Evolutionary conservation across 1,140 invertebrate genomes (phyloP).

Genomic region (Penaeus indicus): DNA sequence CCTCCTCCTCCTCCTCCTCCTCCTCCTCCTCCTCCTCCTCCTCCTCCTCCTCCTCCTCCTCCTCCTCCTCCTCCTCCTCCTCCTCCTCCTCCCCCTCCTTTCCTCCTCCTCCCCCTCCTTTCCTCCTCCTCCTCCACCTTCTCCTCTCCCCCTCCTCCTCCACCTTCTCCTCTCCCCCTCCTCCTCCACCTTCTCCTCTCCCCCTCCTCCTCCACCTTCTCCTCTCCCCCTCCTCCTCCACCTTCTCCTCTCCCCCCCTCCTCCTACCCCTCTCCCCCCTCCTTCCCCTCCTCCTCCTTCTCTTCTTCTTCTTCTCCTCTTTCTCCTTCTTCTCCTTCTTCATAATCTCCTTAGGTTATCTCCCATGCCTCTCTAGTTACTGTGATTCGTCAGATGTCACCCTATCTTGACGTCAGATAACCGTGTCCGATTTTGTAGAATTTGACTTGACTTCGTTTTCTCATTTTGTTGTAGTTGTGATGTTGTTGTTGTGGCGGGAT

Average conservation of each 20-base stretch:
- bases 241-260: no score
- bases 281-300: background rate
- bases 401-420: no score
- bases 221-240: background rate
- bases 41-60: background rate
- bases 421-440: no score
- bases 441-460: no score
- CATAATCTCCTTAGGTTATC: background rate
- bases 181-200: background rate
- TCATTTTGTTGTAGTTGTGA: no score
- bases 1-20: background rate
- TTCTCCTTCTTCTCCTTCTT: background rate
- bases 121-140: background rate
- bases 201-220: background rate
- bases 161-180: no score
- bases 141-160: background rate
- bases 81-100: background rate
- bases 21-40: background rate
- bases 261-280: no score
- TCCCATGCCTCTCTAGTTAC: no score
- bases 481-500: no score
- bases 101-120: background rate
- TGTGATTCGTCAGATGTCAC: no score
- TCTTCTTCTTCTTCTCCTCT: no score
- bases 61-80: background rate